A percentile compares a stretch with the other conserved stretches of the same genome.
These are phyloP conservation scores for Aphelenchoides bicaudatus DNA, from an alignment of 2,888 invertebrate species.

Conservation along the genomic window DNA sequence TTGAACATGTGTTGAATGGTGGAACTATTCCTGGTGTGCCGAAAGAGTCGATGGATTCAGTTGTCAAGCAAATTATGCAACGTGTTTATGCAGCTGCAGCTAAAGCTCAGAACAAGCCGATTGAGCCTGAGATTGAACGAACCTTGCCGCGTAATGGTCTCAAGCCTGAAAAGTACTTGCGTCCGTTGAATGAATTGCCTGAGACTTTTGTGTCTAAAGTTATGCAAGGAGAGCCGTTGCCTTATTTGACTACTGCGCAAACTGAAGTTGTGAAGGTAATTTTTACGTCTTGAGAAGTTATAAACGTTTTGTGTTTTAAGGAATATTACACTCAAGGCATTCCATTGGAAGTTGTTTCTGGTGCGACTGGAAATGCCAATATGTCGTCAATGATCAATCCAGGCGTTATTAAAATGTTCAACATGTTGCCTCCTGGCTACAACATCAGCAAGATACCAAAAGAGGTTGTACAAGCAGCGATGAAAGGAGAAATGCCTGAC, in stretches of 20 bases:
- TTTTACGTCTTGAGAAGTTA: not conserved
- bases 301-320: constrained; percentile 23
- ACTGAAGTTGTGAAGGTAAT: constrained; percentile 44
- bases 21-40: constrained; percentile 55
- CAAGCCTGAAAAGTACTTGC: constrained; percentile 29
- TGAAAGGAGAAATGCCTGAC: constrained; percentile 55
- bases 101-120: constrained; percentile 29
- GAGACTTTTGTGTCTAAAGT: constrained; percentile 40
- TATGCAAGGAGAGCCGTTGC: constrained; percentile 40
- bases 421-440: constrained; percentile 38
- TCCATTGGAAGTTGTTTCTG: constrained; percentile 31
- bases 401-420: constrained; percentile 23
- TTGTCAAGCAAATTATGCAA: constrained; percentile 48
- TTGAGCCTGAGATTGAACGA: constrained; percentile 8
- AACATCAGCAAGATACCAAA: constrained; percentile 38
- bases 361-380: not conserved
- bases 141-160: constrained; percentile 1
- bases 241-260: constrained; percentile 40
- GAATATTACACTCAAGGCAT: constrained; percentile 46
- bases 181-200: constrained; percentile 45
- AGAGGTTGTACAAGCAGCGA: constrained; percentile 44
- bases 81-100: constrained; percentile 50
- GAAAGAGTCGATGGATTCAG: constrained; percentile 46
- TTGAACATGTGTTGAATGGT: constrained; percentile 56
- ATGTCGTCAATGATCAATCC: not conserved